Conservation (phyloP, 2,797 vertebrate genomes). For the Triplophysa bombifrons region DNA sequence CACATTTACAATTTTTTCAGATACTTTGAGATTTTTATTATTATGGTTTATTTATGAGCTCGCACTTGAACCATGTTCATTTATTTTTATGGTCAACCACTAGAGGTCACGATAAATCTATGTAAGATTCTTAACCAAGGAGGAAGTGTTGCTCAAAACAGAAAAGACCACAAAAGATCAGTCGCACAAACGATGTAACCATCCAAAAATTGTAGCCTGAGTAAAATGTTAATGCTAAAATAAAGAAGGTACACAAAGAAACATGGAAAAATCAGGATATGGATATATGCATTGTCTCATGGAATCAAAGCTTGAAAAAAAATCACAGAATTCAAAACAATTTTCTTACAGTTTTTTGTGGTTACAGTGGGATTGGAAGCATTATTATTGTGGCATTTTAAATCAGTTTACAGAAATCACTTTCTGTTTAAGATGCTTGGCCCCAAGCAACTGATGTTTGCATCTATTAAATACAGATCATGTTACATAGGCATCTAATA, state of each 20-base stretch:
- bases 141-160: too few species aligned
- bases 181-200: too few species aligned
- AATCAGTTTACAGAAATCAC: background rate
- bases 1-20: background rate
- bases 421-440: constrained; percentile 11
- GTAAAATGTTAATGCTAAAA: too few species aligned
- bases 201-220: too few species aligned
- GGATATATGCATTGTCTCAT: too few species aligned
- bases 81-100: background rate
- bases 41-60: background rate
- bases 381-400: background rate
- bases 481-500: constrained; percentile 32
- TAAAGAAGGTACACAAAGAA: too few species aligned
- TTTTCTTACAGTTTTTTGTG: background rate
- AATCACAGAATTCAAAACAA: background rate
- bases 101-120: background rate
- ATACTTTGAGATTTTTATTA: too few species aligned
- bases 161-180: too few species aligned
- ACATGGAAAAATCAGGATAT: too few species aligned
- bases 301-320: background rate
- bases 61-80: background rate
- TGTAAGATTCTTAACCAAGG: too few species aligned
- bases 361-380: background rate
- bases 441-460: background rate
- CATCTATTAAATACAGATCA: constrained; percentile 11